Base-by-base conservation (phyloP, 2,888 invertebrate genomes). In the Leistus spinibarbis region DNA sequence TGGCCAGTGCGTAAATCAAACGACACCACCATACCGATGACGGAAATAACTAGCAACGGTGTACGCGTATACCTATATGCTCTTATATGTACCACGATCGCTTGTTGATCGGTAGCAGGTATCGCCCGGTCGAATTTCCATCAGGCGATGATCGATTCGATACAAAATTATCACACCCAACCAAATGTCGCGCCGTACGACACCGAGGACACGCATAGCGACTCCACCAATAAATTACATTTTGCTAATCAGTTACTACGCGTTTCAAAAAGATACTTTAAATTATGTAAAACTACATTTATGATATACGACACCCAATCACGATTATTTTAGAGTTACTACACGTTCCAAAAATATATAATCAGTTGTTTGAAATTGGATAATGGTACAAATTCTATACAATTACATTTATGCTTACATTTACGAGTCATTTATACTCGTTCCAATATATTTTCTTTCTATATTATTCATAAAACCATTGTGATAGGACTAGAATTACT, bases 1-100 rank as follows among this genome's bases (percentile, higher is more conserved):
- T 56, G 62, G 68, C 75, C 75, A 75, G 69, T 75, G 54, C 63
- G 68, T 75, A 75, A 75, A 75, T 75, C 75, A 75, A 67, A 73
- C 73, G 73, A 73, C 73, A 67, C 64, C 68, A 60, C 22, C 22
- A 56, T 23, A 23, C 20, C 22, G n/a, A 54, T 64, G 75, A 75
- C 75, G 53, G 64, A 75, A 75, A 75, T 75, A 75, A 63, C 75
- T 63, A 69, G 69, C 40, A 40, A 40, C 40, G 40, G 13, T 40
- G 40, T 24, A 24, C 24, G 24, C 13, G 13, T 40, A 40, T 40
- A 40, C 40, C 63, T 68, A 68, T 75, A 67, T 67, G 73, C 54
- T 53, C 75, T 62, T 75, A 75, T 69, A 75, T 63, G 75, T 68
- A 75, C 63, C 62, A 75, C 54, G 68, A 56, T 40, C 40, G 27